These are phyloP conservation scores for Temnothorax rugatulus DNA, from an alignment of 2,888 invertebrate genomes.

Conservation along the genomic window DNA sequence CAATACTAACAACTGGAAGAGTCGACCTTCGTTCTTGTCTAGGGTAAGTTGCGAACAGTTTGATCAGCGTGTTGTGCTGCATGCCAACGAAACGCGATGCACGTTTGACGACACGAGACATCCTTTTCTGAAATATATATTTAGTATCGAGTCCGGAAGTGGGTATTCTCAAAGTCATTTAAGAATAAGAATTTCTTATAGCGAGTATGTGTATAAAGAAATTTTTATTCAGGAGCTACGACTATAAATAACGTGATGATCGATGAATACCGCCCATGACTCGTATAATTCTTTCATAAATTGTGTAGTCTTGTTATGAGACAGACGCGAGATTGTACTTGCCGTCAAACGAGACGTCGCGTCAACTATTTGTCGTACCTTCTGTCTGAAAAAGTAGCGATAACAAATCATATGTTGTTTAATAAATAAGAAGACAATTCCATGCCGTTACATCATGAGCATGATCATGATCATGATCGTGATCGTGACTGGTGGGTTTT, in stretches of 20 bases:
- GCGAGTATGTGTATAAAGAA: not conserved
- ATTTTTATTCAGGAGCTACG: not conserved
- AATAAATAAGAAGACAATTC: conserved; percentile 40
- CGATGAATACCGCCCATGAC: not conserved
- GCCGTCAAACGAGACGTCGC: not conserved
- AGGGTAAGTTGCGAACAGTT: conserved; percentile 81
- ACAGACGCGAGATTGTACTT: not conserved
- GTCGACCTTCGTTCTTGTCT: conserved; percentile 84
- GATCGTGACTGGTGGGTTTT: conserved; percentile 42
- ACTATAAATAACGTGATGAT: no score
- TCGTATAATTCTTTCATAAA: not conserved
- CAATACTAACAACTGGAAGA: conserved; percentile 85
- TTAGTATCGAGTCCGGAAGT: not conserved
- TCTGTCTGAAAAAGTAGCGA: not conserved
- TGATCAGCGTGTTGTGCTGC: conserved; percentile 49
- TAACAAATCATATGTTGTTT: conserved; percentile 42
- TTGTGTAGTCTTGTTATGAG: not conserved
- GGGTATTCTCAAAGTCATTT: not conserved
- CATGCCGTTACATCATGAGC: conserved; percentile 27
- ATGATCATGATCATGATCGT: conserved; percentile 6
- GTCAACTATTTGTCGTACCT: not conserved
- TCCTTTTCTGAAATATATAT: not conserved
- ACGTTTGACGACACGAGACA: not conserved
- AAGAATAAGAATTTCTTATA: not conserved
- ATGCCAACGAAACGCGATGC: conserved; percentile 8